Percentiles rank a stretch among this genome's conserved stretches.
These are phyloP conservation scores for Amblyraja radiata DNA, from an alignment of 2,797 vertebrate genomes.

Conservation along the genomic window DNA sequence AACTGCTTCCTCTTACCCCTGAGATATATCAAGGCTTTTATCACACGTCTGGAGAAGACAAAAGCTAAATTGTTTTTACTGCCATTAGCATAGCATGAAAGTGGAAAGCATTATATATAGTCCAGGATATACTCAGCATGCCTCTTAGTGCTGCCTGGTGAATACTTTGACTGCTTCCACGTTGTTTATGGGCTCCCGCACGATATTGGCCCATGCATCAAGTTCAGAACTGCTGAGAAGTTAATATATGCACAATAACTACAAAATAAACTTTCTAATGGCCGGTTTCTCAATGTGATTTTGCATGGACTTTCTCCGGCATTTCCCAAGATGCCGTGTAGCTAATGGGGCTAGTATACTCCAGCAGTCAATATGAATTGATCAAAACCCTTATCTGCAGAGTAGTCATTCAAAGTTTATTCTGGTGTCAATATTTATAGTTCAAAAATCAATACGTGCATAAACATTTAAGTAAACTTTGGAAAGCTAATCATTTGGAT, in stretches of 20 bases:
- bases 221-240: not conserved
- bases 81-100: constrained; percentile 25
- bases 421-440: constrained; percentile 74
- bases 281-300: constrained; percentile 19
- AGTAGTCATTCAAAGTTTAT: constrained; percentile 68
- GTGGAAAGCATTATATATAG: constrained; percentile 25
- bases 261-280: constrained; percentile 21
- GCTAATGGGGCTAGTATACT: constrained; percentile 22
- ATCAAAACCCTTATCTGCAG: constrained; percentile 55
- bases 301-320: not conserved
- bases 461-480: constrained; percentile 68
- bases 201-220: constrained; percentile 24
- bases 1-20: constrained; percentile 29
- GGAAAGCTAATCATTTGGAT: constrained; percentile 62
- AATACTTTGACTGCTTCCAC: constrained; percentile 27
- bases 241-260: constrained; percentile 24
- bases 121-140: constrained; percentile 15
- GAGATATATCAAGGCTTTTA: constrained; percentile 27
- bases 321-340: constrained; percentile 10
- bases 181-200: constrained; percentile 23
- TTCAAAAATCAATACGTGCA: constrained; percentile 58
- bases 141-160: constrained; percentile 21
- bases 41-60: not conserved
- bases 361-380: constrained; percentile 58
- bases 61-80: constrained; percentile 33